Conservation (phyloP, 1,140 invertebrate species). For the Ridgeia piscesae region DNA sequence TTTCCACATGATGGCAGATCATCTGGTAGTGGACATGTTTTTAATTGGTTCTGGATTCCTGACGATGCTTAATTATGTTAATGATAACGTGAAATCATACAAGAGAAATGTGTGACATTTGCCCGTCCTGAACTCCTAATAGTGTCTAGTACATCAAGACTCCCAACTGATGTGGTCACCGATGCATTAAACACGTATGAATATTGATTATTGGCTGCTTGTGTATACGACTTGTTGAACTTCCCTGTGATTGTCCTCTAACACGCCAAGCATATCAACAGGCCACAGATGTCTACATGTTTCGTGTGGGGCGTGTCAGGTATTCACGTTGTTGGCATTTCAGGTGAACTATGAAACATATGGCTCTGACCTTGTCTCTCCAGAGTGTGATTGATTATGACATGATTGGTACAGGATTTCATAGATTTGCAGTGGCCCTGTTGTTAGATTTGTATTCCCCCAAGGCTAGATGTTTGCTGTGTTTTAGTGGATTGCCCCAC, state of each 20-base stretch:
- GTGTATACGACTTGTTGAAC: background rate
- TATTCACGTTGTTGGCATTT: background rate
- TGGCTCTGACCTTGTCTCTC: no score
- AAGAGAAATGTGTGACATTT: background rate
- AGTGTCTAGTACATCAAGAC: background rate
- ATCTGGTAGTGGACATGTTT: no score
- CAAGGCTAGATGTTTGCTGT: no score
- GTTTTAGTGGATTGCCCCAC: no score
- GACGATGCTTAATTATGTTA: background rate
- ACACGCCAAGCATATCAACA: background rate
- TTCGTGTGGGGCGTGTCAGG: background rate
- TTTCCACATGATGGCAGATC: no score
- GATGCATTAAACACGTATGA: background rate
- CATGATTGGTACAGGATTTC: no score
- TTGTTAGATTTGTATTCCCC: no score
- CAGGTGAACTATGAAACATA: no score
- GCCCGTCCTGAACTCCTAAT: background rate
- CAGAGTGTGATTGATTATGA: no score
- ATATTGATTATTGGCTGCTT: background rate
- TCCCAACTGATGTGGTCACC: background rate
- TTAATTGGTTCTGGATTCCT: background rate
- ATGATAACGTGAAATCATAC: background rate
- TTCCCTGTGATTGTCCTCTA: background rate
- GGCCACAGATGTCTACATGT: background rate
- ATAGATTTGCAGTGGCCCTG: no score